Evolutionary conservation across 2,113 vertebrate genomes (phyloP).

Genomic region (Tyrannus savana): DNA sequence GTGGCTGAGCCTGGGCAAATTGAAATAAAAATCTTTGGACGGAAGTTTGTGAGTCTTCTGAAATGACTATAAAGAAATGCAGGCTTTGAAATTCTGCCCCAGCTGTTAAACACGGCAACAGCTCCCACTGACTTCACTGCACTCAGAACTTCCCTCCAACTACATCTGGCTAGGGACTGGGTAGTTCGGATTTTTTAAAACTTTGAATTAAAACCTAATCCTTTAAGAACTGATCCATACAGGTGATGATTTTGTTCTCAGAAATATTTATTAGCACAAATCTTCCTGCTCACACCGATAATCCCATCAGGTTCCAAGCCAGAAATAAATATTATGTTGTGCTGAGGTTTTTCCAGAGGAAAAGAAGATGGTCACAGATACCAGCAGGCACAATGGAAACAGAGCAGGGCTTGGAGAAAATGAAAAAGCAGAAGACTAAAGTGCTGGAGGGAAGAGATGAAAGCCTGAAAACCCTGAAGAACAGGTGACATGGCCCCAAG

Average conservation of each 20-base stretch:
- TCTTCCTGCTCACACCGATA: background rate
- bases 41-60: background rate
- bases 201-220: constrained; percentile 5
- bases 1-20: background rate
- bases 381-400: background rate
- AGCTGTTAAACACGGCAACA: background rate
- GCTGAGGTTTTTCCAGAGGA: background rate
- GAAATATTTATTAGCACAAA: constrained; percentile 24
- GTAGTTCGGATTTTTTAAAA: background rate
- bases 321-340: background rate
- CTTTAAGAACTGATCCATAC: background rate
- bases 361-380: background rate
- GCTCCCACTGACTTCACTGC: background rate
- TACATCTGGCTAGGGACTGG: background rate
- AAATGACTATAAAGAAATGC: background rate
- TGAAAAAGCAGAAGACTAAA: background rate
- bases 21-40: background rate
- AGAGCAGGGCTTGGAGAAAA: background rate
- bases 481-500: background rate
- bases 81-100: background rate
- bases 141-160: background rate
- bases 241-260: background rate
- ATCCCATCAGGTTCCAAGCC: background rate
- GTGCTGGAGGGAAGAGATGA: background rate
- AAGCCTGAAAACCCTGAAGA: background rate